These are phyloP conservation scores for Yasuhikotakia modesta DNA, from an alignment of 2,797 vertebrate species.

Conservation along the genomic window DNA sequence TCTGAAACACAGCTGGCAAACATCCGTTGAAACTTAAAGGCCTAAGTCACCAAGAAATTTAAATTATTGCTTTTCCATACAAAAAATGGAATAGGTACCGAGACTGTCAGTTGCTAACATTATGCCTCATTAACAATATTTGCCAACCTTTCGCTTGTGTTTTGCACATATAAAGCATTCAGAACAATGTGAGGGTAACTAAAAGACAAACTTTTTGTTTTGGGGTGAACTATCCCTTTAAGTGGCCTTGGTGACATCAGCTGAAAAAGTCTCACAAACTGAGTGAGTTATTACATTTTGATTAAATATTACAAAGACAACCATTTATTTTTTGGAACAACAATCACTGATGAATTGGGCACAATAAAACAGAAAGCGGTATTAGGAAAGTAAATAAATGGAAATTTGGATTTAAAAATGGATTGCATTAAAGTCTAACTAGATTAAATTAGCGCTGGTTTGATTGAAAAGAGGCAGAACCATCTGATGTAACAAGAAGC, in stretches of 20 bases:
- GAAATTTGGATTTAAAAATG: not conserved
- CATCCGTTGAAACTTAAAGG: not conserved
- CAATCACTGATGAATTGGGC: not conserved
- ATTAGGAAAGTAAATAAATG: not conserved
- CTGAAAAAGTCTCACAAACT: no score
- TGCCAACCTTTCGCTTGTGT: not conserved
- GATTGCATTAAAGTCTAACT: not conserved
- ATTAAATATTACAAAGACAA: not conserved
- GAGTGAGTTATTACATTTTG: not conserved
- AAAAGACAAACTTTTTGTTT: no score
- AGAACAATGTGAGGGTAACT: no score
- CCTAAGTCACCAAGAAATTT: not conserved
- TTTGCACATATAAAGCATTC: not conserved
- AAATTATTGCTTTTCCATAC: not conserved
- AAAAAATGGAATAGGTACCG: no score
- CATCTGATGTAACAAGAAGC: conserved; percentile 67
- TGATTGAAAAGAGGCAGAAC: conserved; percentile 62
- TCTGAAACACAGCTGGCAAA: not conserved
- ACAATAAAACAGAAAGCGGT: not conserved
- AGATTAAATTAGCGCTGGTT: conserved; percentile 51
- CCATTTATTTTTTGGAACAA: not conserved
- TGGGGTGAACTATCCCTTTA: no score
- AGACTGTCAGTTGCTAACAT: no score
- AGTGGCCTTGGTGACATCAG: no score
- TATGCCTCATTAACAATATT: no score